A percentile compares a stretch with the other conserved stretches of the same genome.
phyloP scores from a whole-genome alignment of 2,113 vertebrate species.

The Phaetusa simplex region DNA sequence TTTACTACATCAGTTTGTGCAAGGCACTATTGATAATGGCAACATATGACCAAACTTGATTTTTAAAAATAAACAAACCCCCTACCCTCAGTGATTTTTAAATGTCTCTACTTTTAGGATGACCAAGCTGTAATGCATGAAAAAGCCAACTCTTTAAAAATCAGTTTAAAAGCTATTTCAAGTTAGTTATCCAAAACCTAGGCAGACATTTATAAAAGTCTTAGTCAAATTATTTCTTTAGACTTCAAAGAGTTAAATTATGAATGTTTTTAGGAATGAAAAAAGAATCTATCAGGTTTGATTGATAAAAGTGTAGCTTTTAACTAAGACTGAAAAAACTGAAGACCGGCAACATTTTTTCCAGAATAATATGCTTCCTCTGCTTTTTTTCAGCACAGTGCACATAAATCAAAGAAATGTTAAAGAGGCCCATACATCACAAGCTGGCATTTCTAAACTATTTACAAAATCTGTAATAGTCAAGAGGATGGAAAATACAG shows the following conservation, averaged over 20 bases:
- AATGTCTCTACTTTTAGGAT: neutral
- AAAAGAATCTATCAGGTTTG: conserved; percentile 74
- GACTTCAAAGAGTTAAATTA: conserved; percentile 72
- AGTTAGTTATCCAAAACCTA: neutral
- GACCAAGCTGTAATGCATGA: neutral
- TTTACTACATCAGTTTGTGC: neutral
- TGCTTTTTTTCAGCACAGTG: conserved; percentile 76
- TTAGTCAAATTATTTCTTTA: neutral
- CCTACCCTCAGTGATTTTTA: neutral
- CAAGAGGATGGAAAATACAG: conserved; percentile 54
- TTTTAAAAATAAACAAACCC: rapidly evolving
- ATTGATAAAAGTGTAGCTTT: conserved; percentile 79
- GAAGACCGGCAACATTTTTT: conserved; percentile 75
- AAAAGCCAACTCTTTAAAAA: neutral
- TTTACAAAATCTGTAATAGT: conserved; percentile 77
- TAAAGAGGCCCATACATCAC: conserved; percentile 83
- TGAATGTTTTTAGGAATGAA: conserved; percentile 46
- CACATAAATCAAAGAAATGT: conserved; percentile 85
- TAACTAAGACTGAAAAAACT: conserved; percentile 72
- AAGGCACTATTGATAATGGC: neutral
- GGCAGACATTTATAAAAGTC: neutral
- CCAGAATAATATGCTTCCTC: conserved; percentile 83
- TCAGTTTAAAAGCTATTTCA: neutral
- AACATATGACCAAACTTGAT: neutral
- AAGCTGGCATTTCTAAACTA: conserved; percentile 80